Base-by-base conservation (phyloP, 2,113 vertebrate species). In the Platichthys flesus region DNA sequence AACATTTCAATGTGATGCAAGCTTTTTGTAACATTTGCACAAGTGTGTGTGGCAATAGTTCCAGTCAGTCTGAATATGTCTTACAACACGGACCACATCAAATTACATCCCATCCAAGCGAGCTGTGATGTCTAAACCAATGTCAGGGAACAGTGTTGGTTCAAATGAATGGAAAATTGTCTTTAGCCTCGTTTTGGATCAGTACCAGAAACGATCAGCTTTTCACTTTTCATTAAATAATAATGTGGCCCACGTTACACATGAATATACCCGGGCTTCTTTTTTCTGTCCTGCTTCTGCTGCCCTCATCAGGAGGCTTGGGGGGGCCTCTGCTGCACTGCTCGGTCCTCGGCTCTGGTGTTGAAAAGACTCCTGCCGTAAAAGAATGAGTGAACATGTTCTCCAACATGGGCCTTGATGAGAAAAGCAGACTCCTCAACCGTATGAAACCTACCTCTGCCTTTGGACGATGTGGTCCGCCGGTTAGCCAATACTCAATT, bases 301-400 rank as follows among this genome's bases (percentile, higher is more conserved):
- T 90, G 85, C 87, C 77, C 85, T 87, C 88, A 85, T 92, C 87
- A 90, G 81, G 77, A 88, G 82, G 59, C 85, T 81, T 18, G 23
- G 21, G 40, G 52, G 70, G 81, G 81, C 77, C 74, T 84, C 67
- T 4, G 54, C 70, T 5, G 54, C n/a, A 0, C 84, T 47, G 65
- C 85, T 60, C 60, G 14, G 47, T 64, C 77, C 79, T 79, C 71
- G 23, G 74, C 7, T 79, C 81, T 80, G 82, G 83, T 86, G 89
- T 86, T 89, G 85, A 90, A 85, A 82, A 71, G 82, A 61, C 71
- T 77, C 74, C 80, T 78, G 83, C 82, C 72, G 37, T 84, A 54
- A 24, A 24, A 85, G 86, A 88, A 85, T 54, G 74, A 89, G 81
- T 65, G 86, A 92, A 81, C 86, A 78, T 91, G 88, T 88, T 88